phyloP scores from a whole-genome alignment of 2,113 vertebrate genomes.

The Aix galericulata region DNA sequence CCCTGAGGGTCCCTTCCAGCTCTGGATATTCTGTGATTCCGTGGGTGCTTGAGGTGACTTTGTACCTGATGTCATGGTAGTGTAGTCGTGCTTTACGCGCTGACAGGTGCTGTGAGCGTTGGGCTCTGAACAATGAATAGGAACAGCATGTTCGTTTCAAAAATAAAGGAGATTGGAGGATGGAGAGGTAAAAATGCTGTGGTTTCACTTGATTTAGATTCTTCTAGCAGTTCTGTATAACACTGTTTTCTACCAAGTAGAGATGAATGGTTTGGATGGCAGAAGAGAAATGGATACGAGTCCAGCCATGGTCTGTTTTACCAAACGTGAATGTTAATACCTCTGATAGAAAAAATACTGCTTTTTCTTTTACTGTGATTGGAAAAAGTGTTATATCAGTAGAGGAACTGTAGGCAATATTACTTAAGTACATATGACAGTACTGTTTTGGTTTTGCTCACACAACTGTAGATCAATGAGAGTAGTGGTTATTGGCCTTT shows the following conservation, averaged over 20 bases:
- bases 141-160: neutral
- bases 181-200: neutral
- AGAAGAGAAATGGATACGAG: neutral
- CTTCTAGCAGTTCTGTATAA: neutral
- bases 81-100: fast-evolving
- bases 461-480: fast-evolving
- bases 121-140: neutral
- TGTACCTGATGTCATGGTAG: neutral
- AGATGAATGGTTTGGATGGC: neutral
- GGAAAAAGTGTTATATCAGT: neutral
- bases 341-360: neutral
- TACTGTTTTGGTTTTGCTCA: neutral
- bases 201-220: neutral
- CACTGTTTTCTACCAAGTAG: neutral
- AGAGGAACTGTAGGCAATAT: neutral
- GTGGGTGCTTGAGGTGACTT: neutral
- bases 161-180: neutral
- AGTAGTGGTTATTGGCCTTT: neutral
- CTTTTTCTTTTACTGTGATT: neutral
- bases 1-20: no score
- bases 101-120: neutral
- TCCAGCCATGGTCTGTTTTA: neutral
- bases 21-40: no score
- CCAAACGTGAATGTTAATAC: neutral
- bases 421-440: neutral